phyloP scores from a whole-genome alignment of 2,797 vertebrate species.

The Enteromius anoplus region DNA sequence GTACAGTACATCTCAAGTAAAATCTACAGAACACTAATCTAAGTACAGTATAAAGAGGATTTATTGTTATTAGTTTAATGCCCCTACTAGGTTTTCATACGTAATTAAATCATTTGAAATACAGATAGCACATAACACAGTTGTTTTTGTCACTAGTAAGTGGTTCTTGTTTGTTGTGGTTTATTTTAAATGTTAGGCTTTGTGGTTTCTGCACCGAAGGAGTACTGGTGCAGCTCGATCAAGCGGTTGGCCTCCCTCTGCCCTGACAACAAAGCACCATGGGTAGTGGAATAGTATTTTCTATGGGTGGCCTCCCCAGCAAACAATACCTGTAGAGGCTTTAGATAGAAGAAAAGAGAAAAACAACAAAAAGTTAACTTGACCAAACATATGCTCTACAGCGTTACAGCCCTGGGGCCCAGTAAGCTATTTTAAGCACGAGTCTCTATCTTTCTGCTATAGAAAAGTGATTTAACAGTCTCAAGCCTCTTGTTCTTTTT shows the following conservation, averaged over 20 bases:
- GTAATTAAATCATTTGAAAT: conserved; percentile 68
- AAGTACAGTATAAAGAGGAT: conserved; percentile 78
- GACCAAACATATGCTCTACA: conserved; percentile 47
- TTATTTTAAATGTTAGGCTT: conserved; percentile 72
- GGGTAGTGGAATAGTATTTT: conserved; percentile 99
- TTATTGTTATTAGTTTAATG: conserved; percentile 79
- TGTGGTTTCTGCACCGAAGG: conserved; percentile 85
- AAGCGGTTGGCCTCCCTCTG: conserved; percentile 94
- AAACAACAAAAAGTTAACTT: conserved; percentile 42
- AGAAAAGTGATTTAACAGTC: conserved; percentile 51
- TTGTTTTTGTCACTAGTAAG: conserved; percentile 79
- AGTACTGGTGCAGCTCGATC: conserved; percentile 94
- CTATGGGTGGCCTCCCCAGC: conserved; percentile 98
- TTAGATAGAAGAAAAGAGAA: conserved; percentile 43
- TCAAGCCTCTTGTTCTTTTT: conserved; percentile 22
- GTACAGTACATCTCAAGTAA: conserved; percentile 81
- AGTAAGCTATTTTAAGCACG: conserved; percentile 54
- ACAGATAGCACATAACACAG: conserved; percentile 71
- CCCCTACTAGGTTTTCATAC: conserved; percentile 68
- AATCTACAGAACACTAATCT: conserved; percentile 78
- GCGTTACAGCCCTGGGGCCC: conserved; percentile 3
- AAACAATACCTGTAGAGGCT: conserved; percentile 98
- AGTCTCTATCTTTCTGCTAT: conserved; percentile 34
- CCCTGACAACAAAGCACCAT: conserved; percentile 98
- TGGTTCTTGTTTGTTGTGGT: conserved; percentile 71